Conservation (phyloP, 2,113 vertebrate species). For the Alligator mississippiensis region DNA sequence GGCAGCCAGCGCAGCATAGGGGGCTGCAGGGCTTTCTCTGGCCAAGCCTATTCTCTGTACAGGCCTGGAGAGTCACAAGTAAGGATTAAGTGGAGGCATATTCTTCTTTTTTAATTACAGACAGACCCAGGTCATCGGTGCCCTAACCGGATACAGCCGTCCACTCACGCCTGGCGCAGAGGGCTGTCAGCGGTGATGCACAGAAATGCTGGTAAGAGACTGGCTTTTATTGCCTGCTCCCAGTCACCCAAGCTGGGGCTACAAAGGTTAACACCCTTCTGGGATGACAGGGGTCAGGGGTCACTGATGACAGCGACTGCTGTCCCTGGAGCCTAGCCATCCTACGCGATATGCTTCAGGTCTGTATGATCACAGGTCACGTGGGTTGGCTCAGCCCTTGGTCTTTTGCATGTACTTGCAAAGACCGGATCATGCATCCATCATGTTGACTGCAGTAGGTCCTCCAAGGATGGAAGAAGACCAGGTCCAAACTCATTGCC, state of each 20-base stretch:
- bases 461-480: not conserved
- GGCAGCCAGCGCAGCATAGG: not conserved
- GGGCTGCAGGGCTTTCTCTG: not conserved
- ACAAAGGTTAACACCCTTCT: not conserved
- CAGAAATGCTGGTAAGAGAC: not conserved
- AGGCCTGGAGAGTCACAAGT: not conserved
- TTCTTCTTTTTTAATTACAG: not conserved
- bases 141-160: not conserved
- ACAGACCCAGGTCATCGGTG: not conserved
- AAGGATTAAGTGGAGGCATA: not conserved
- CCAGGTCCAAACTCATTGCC: not conserved
- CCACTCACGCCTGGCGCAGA: not conserved
- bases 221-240: not conserved
- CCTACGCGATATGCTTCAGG: not conserved
- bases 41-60: not conserved
- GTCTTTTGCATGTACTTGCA: not conserved
- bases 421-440: not conserved
- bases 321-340: no score
- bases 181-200: not conserved
- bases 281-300: not conserved
- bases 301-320: no score
- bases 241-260: not conserved
- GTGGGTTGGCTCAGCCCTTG: not conserved
- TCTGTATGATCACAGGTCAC: not conserved
- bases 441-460: not conserved